Conservation (phyloP, 2,888 invertebrate genomes). For the Lampropteryx suffumata region DNA sequence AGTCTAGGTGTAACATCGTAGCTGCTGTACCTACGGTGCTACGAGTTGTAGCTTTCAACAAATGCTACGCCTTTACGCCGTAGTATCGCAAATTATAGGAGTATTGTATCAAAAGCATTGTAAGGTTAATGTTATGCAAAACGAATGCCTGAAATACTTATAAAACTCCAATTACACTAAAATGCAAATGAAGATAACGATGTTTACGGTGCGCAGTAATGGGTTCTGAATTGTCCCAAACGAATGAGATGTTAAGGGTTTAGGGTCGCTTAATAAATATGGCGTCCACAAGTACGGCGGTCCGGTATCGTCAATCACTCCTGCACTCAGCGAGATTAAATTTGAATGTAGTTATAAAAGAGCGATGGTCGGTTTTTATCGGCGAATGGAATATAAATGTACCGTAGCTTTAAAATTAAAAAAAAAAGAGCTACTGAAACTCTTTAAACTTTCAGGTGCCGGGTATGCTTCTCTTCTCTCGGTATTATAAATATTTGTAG, state of each 20-base stretch:
- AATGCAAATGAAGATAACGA: slow-evolving; percentile 22
- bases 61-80: not conserved
- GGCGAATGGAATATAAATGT: slow-evolving; percentile 14
- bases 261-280: slow-evolving; percentile 32
- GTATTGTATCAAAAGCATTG: not conserved
- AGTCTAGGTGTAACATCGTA: not conserved
- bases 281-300: slow-evolving; percentile 19
- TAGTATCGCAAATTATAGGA: no score
- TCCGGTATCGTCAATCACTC: slow-evolving; percentile 59
- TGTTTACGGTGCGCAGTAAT: slow-evolving; percentile 20
- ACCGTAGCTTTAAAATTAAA: slow-evolving; percentile 2
- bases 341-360: slow-evolving; percentile 64
- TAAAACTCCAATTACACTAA: slow-evolving; percentile 21
- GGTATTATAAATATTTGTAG: no score
- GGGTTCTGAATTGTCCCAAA: slow-evolving; percentile 28
- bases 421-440: not conserved
- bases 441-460: no score
- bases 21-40: not conserved
- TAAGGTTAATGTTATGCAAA: slow-evolving; percentile 4
- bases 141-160: not conserved
- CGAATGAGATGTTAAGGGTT: slow-evolving; percentile 32
- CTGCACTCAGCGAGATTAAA: slow-evolving; percentile 68
- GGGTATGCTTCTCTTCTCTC: no score
- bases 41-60: not conserved
- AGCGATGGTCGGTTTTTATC: slow-evolving; percentile 38